Evolutionary conservation across 2,888 invertebrate genomes (phyloP).

Genomic region (Anaspis maculata): DNA sequence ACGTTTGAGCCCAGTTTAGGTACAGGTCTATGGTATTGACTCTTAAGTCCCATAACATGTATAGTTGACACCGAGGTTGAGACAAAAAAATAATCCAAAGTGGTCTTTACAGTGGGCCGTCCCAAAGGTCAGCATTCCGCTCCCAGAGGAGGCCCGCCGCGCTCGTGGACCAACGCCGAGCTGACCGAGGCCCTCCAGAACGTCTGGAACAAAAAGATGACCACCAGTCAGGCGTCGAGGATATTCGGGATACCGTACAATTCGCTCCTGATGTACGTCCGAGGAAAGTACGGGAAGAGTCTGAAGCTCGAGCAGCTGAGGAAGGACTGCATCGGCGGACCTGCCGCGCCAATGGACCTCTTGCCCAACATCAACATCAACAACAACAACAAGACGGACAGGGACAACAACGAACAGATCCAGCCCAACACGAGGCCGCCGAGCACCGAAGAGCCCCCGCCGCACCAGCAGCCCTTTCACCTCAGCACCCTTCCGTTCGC

Average conservation of each 20-base stretch:
- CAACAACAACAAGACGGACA: constrained; percentile 44
- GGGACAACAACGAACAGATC: constrained; percentile 29
- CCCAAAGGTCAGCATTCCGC: constrained; percentile 89
- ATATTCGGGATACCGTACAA: constrained; percentile 93
- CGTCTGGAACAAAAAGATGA: constrained; percentile 95
- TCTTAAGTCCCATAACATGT: too few relatives aligned
- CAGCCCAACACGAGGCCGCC: constrained; percentile 48
- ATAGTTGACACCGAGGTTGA: too few relatives aligned
- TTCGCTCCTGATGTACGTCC: constrained; percentile 83
- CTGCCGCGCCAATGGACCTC: constrained; percentile 54
- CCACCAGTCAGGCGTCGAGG: constrained; percentile 83
- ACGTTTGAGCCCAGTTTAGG: too few relatives aligned
- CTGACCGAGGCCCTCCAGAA: constrained; percentile 84
- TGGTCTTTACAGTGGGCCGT: constrained; percentile 55
- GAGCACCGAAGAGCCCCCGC: constrained; percentile 49
- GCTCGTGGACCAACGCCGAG: constrained; percentile 89
- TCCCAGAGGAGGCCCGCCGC: constrained; percentile 80
- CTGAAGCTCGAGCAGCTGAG: constrained; percentile 79
- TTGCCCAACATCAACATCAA: constrained; percentile 38
- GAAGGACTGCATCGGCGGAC: constrained; percentile 80
- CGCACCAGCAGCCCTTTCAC: constrained; percentile 60
- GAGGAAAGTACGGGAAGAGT: constrained; percentile 90
- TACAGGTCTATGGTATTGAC: too few relatives aligned
- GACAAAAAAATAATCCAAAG: too few relatives aligned
- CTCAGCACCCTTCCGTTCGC: too few relatives aligned